Evolutionary conservation across 2,888 invertebrate genomes (phyloP).

Genomic region (Ormia ochracea): DNA sequence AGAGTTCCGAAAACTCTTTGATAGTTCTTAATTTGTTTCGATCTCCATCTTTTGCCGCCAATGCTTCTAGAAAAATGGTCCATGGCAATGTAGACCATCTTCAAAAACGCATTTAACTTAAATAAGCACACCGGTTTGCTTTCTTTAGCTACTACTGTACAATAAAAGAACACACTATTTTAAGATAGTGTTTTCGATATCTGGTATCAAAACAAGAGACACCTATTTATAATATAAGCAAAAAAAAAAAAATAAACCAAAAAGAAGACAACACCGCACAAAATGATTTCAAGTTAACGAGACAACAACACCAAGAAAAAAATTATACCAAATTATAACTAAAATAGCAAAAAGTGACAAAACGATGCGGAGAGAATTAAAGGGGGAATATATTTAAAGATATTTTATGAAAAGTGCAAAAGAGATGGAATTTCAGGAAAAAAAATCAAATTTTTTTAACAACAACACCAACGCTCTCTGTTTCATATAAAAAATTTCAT

Average conservation of each 20-base stretch:
- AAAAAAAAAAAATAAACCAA: conserved; percentile 31
- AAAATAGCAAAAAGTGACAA: conserved; percentile 48
- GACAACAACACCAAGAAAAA: conserved; percentile 24
- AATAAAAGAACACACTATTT: too few species aligned
- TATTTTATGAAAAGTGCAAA: conserved; percentile 13
- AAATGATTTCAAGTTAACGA: conserved; percentile 56
- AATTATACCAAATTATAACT: background rate
- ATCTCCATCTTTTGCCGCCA: too few species aligned
- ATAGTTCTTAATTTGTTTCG: too few species aligned
- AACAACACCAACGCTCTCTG: conserved; percentile 37
- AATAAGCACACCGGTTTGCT: too few species aligned
- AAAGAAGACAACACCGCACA: conserved; percentile 54
- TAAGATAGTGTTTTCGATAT: background rate
- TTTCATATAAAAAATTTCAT: conserved; percentile 2
- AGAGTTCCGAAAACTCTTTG: too few species aligned
- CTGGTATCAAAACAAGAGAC: conserved; percentile 5
- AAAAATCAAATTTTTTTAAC: conserved; percentile 17
- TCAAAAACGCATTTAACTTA: too few species aligned
- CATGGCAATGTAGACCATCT: too few species aligned
- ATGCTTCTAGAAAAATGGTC: too few species aligned
- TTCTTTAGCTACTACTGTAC: too few species aligned
- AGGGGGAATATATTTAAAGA: conserved; percentile 17
- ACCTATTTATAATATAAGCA: conserved; percentile 24
- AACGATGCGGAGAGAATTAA: conserved; percentile 37
- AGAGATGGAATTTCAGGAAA: background rate